Conservation (phyloP, 2,797 vertebrate genomes). For the Dendrocincla tyrannina region DNA sequence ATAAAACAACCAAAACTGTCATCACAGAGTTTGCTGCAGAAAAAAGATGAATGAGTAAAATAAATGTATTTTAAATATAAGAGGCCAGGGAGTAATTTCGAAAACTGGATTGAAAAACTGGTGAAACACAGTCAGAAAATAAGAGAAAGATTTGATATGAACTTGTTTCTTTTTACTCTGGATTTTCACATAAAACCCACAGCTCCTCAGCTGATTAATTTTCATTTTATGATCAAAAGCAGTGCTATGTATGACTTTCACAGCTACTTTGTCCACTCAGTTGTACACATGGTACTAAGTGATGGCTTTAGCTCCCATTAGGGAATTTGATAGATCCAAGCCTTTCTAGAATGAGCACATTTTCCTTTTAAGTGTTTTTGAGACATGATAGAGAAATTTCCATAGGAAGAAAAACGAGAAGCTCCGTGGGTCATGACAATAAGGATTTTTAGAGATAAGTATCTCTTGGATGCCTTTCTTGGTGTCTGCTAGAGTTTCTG, state of each 20-base stretch:
- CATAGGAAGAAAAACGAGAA: not conserved
- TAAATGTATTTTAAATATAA: conserved; percentile 1
- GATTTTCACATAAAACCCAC: not conserved
- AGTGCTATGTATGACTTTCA: not conserved
- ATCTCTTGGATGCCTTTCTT: not conserved
- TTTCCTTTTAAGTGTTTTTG: not conserved
- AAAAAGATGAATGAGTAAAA: not conserved
- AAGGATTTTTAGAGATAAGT: not conserved
- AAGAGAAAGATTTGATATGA: not conserved
- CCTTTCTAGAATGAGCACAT: not conserved
- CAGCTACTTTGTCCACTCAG: not conserved
- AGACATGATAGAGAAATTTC: not conserved
- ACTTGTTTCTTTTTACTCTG: not conserved
- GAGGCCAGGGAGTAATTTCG: not conserved
- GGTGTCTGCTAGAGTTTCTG: not conserved
- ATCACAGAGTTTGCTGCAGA: not conserved
- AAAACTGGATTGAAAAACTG: not conserved
- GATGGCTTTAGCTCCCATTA: not conserved
- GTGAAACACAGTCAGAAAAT: not conserved
- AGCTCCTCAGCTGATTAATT: not conserved
- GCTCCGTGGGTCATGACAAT: not conserved
- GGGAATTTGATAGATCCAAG: not conserved
- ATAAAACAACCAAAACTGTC: not conserved
- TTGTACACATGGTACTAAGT: not conserved
- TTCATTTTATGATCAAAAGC: conserved; percentile 15